Evolutionary conservation across 2,797 vertebrate species (phyloP).

Genomic region (Erpetoichthys calabaricus): DNA sequence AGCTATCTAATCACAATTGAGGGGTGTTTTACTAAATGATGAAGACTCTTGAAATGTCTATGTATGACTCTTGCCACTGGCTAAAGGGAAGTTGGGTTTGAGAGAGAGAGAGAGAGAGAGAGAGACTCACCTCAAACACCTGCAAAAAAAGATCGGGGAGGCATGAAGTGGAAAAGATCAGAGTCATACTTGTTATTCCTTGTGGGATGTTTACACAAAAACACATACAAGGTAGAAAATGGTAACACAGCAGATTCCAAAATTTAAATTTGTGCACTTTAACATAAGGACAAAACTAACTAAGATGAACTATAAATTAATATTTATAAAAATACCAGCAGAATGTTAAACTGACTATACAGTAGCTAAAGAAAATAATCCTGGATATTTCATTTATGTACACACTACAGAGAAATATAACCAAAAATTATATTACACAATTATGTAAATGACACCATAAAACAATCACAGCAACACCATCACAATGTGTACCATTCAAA

Average conservation of each 20-base stretch:
- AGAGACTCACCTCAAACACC: conserved; percentile 85
- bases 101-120: conserved; percentile 12
- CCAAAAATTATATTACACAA: not conserved
- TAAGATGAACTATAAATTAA: too few species aligned
- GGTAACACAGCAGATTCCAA: not conserved
- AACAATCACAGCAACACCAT: not conserved
- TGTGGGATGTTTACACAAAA: conserved; percentile 17
- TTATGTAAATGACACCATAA: not conserved
- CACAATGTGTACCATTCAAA: too few species aligned
- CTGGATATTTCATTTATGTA: too few species aligned
- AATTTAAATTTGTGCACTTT: too few species aligned
- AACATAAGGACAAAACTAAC: too few species aligned
- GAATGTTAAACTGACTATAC: too few species aligned
- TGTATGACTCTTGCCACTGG: conserved; percentile 1
- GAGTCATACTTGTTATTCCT: conserved; percentile 40
- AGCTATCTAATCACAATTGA: too few species aligned
- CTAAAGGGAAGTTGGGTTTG: not conserved
- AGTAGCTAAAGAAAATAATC: too few species aligned
- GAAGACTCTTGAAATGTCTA: not conserved
- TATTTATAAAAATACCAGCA: too few species aligned
- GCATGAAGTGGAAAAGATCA: conserved; percentile 64
- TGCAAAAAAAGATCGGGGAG: conserved; percentile 72
- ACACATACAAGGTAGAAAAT: conserved; percentile 12
- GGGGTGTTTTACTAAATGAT: not conserved
- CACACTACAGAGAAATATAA: too few species aligned